phyloP scores from a whole-genome alignment of 1,140 invertebrate species.

The Lamellibrachia luymesi region DNA sequence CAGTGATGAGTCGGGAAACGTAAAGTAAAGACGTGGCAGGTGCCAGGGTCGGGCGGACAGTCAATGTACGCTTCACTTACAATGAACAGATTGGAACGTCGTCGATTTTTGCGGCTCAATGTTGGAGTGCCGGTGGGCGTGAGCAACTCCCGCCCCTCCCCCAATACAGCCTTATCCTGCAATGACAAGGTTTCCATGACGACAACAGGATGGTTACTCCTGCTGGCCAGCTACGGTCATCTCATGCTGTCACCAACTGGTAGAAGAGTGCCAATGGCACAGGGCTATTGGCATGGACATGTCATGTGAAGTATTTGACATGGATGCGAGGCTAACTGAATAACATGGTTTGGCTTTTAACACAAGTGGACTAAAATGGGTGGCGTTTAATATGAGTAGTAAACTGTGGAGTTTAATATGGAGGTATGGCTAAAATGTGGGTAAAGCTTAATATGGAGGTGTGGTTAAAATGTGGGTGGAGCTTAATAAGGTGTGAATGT shows the following conservation, averaged over 20 bases:
- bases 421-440: too few relatives aligned
- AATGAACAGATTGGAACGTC: conserved; percentile 88
- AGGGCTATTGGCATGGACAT: not conserved
- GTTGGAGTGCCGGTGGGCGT: conserved; percentile 41
- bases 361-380: too few relatives aligned
- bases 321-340: not conserved
- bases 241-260: not conserved
- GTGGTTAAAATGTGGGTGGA: not conserved
- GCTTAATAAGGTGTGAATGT: not conserved
- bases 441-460: too few relatives aligned
- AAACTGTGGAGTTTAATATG: too few relatives aligned
- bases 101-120: conserved; percentile 74
- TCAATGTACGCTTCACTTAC: conserved; percentile 37
- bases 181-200: conserved; percentile 16
- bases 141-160: not conserved
- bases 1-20: not conserved
- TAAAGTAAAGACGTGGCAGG: not conserved
- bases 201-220: not conserved
- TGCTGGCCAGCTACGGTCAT: not conserved
- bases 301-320: not conserved
- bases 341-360: too few relatives aligned
- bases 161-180: conserved; percentile 19
- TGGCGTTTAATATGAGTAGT: not conserved
- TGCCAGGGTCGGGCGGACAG: not conserved
- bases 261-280: not conserved